A percentile compares a stretch with the other conserved stretches of the same genome.
Evolutionary conservation across 2,797 vertebrate species (phyloP).

Genomic region (Gastrophryne carolinensis): DNA sequence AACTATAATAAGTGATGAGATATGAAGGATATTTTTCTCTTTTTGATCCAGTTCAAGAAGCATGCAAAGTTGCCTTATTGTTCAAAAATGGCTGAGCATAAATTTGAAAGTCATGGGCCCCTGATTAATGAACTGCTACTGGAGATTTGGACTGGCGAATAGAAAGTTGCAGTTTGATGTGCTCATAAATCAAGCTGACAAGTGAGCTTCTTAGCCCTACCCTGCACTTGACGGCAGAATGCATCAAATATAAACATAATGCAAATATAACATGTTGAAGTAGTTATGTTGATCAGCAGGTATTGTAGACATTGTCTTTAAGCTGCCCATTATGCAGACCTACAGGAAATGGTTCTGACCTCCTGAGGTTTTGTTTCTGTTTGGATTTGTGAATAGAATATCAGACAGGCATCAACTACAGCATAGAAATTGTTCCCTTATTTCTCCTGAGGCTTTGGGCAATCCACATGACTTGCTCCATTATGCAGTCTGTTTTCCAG

Average conservation of each 20-base stretch:
- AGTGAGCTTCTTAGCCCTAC: constrained; percentile 74
- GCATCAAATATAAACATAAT: constrained; percentile 83
- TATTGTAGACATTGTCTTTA: constrained; percentile 79
- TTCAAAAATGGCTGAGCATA: constrained; percentile 66
- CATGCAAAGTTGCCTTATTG: constrained; percentile 71
- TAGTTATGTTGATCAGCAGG: constrained; percentile 91
- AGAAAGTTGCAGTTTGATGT: constrained; percentile 82
- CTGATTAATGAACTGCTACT: constrained; percentile 87
- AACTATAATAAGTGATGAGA: constrained; percentile 14
- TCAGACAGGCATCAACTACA: constrained; percentile 91
- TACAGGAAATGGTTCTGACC: constrained; percentile 86
- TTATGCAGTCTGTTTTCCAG: constrained; percentile 99
- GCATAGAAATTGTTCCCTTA: constrained; percentile 99
- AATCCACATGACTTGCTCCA: constrained; percentile 89
- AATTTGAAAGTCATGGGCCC: constrained; percentile 76
- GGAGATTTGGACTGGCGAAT: constrained; percentile 77
- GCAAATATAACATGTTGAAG: constrained; percentile 82
- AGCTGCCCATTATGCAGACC: constrained; percentile 91
- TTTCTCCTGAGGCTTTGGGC: constrained; percentile 93
- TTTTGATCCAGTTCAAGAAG: constrained; percentile 68
- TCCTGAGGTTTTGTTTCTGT: constrained; percentile 99
- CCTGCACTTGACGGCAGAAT: constrained; percentile 76
- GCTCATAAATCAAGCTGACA: constrained; percentile 97
- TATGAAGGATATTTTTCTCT: constrained; percentile 61
- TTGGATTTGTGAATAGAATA: constrained; percentile 99